A percentile compares a stretch with the other conserved stretches of the same genome.
phyloP scores from a whole-genome alignment of 2,797 vertebrate genomes.

The Betta splendens region DNA sequence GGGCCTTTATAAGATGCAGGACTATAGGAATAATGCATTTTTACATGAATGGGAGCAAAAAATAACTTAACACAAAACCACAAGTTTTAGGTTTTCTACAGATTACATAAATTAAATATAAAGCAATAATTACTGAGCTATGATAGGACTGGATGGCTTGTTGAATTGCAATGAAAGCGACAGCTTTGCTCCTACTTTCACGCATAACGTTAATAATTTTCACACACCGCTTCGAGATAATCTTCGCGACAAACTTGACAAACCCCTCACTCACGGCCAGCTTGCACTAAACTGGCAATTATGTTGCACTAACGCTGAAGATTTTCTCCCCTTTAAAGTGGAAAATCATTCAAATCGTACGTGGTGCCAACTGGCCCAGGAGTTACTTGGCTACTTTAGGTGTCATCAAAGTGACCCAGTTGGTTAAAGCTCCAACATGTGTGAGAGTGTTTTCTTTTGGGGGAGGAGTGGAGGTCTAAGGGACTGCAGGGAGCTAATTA shows the following conservation, averaged over 20 bases:
- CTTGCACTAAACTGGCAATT: slow-evolving; percentile 39
- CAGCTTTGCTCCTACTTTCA: slow-evolving; percentile 2
- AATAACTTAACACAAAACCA: background rate
- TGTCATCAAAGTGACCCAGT: slow-evolving; percentile 78
- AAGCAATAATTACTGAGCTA: background rate
- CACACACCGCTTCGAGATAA: slow-evolving; percentile 1
- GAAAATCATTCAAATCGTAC: slow-evolving; percentile 59
- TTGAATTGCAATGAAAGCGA: background rate
- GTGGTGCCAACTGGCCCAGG: slow-evolving; percentile 56
- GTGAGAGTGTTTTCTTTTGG: slow-evolving; percentile 82
- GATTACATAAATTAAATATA: background rate
- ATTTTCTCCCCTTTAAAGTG: slow-evolving; percentile 30
- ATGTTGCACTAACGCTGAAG: slow-evolving; percentile 25
- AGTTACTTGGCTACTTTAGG: slow-evolving; percentile 56
- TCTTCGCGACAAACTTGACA: slow-evolving; percentile 26
- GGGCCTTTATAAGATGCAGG: slow-evolving; percentile 5
- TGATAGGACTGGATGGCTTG: background rate
- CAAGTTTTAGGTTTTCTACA: background rate
- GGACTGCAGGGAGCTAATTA: slow-evolving; percentile 84
- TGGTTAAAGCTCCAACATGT: slow-evolving; percentile 81
- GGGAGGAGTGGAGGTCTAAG: slow-evolving; percentile 65
- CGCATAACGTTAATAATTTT: background rate
- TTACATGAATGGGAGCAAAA: too few species aligned
- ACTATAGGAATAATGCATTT: background rate
- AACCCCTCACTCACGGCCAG: slow-evolving; percentile 39